A percentile compares a stretch with the other conserved stretches of the same genome.
Conservation (phyloP, 2,113 vertebrate species). For the Ahaetulla prasina region DNA sequence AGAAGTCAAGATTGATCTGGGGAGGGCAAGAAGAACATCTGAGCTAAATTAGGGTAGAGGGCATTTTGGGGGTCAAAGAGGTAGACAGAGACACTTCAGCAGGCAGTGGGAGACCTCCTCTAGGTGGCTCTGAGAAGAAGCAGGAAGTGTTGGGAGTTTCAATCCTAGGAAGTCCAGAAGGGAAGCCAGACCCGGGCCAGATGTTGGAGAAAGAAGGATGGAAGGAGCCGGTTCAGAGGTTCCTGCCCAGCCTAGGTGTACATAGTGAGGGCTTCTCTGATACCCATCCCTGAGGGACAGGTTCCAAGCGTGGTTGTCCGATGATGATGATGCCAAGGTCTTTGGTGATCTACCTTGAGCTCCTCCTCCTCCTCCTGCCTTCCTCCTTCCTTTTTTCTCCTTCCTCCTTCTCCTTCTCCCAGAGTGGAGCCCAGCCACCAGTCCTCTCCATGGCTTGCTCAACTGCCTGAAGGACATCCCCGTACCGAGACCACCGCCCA, state of each 20-base stretch:
- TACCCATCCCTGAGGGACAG: not conserved
- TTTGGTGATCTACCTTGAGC: not conserved
- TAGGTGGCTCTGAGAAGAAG: not conserved
- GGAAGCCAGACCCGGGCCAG: not conserved
- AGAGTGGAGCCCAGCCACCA: slow-evolving; percentile 4
- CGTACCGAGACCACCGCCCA: not conserved
- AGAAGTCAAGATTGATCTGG: not conserved
- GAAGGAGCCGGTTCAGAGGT: not conserved
- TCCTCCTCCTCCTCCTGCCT: not conserved
- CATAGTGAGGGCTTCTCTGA: not conserved
- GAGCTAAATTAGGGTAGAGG: too few relatives aligned
- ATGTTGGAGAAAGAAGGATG: not conserved
- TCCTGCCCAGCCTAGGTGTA: not conserved
- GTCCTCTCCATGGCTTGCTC: slow-evolving; percentile 9
- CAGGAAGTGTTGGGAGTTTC: not conserved
- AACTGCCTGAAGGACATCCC: slow-evolving; percentile 24
- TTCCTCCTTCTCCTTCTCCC: not conserved
- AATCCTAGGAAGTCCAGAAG: not conserved
- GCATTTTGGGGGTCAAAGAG: too few relatives aligned
- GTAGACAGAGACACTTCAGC: too few relatives aligned
- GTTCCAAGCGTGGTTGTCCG: not conserved
- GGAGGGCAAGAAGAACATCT: not conserved
- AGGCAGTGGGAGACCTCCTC: too few relatives aligned
- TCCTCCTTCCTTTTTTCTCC: too few relatives aligned
- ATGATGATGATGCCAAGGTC: not conserved